Conservation (phyloP, 2,113 vertebrate species). For the Prinia subflava region DNA sequence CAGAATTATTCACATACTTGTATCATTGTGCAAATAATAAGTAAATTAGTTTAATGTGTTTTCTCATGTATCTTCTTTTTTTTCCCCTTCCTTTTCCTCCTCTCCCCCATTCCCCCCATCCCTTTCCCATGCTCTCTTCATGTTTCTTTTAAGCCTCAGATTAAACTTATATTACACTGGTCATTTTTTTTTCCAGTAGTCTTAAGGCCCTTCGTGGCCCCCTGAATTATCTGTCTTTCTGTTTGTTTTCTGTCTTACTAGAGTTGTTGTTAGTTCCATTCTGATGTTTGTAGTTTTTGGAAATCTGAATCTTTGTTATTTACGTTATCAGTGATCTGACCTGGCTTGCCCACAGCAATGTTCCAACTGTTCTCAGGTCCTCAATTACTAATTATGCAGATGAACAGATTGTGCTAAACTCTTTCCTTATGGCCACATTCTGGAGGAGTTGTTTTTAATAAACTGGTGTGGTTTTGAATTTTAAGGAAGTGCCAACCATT, state of each 20-base stretch:
- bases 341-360: conserved; percentile 71
- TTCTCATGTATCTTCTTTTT: not conserved
- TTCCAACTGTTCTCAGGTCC: conserved; percentile 80
- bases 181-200: not conserved
- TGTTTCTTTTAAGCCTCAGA: not conserved
- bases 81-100: not conserved
- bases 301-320: conserved; percentile 78
- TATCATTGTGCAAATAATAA: not conserved
- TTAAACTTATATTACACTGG: not conserved
- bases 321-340: conserved; percentile 76
- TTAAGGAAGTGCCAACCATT: conserved; percentile 58
- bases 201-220: conserved; percentile 7
- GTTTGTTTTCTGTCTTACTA: conserved; percentile 72
- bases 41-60: not conserved
- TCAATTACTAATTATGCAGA: conserved; percentile 80
- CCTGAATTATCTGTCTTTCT: conserved; percentile 54
- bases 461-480: conserved; percentile 69
- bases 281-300: conserved; percentile 70
- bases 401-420: conserved; percentile 80
- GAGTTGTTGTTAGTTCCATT: conserved; percentile 64
- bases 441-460: conserved; percentile 71
- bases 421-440: conserved; percentile 78
- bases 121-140: not conserved
- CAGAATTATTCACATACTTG: not conserved
- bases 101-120: fast-evolving